Evolutionary conservation across 2,113 vertebrate species (phyloP), one percentile per base, ranked within the genome.

Genomic region (Eulemur macaco): DNA sequence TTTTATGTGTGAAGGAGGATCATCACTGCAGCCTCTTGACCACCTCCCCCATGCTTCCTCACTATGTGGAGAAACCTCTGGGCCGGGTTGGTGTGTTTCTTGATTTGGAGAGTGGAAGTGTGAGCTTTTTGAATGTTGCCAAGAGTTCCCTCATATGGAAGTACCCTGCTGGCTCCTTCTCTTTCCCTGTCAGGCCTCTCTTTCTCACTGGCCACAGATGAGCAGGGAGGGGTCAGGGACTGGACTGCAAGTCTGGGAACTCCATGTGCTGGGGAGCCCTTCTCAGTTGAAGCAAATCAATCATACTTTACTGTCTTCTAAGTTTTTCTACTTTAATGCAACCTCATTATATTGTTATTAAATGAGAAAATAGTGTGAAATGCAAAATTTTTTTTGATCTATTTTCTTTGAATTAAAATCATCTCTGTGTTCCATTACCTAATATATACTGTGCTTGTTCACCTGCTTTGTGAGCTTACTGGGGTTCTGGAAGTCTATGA

Each of bases 1-100:
- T 94, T 56, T 13, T 74, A 27, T 50, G 31, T 69, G 15, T 73
- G 25, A 95, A 42, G 45, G 37, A 84, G 21, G 37, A 15, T 8
- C 25, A 20, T 10, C 23, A 1, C 42, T 17, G 8, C 34, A 56
- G 1, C 4, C 74, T 68, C 50, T 69, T 85, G n/a, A 83, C 60
- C 20, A 91, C 82, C 0, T 1, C 34, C 25, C 82, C 45, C 0
- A 1, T 34, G 56, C 6, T 5, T 4, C 8, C 0, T 52, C 69
- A 80, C 37, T 73, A 45, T 60, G 10, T 11, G 58, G 42, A 73
- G 83, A 78, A 47, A n/a, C 77, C 77, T 42, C 0, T 71, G 27
- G 27, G 63, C 5, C 6, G 2, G 37, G 54, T 52, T 73, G 91
- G 63, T 1, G 39, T 96, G 58, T 45, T 91, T 29, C 52, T 94